These are phyloP conservation scores for Pseudorasbora parva DNA, from an alignment of 2,113 vertebrate species.

Conservation along the genomic window DNA sequence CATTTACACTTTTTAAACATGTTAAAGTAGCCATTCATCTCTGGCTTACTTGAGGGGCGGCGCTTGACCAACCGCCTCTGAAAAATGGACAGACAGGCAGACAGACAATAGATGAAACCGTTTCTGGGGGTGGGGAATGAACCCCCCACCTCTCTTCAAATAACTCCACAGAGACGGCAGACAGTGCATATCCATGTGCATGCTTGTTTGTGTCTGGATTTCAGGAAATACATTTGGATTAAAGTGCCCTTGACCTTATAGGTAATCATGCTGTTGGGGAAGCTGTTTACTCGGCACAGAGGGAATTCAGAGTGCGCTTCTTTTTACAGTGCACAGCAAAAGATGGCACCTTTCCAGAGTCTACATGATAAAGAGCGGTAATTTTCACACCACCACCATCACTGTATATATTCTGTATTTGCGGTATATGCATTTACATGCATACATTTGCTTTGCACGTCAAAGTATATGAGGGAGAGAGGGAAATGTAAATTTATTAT, in stretches of 20 bases:
- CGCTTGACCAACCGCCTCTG: too few relatives aligned
- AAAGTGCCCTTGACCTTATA: conserved; percentile 30
- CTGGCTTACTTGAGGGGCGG: too few relatives aligned
- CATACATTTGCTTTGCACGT: background rate
- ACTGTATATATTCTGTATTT: background rate
- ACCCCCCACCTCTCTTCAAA: background rate
- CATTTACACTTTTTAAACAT: too few relatives aligned
- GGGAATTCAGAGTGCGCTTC: conserved; percentile 20
- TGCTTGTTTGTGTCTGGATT: conserved; percentile 34
- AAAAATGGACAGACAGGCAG: too few relatives aligned
- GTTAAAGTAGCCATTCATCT: too few relatives aligned
- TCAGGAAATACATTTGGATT: conserved; percentile 17
- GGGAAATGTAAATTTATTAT: background rate
- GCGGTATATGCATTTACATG: background rate
- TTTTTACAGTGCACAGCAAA: background rate
- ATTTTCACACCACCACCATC: background rate
- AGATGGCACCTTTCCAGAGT: conserved; percentile 20
- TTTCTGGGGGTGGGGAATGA: background rate
- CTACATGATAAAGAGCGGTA: background rate
- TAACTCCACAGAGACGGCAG: background rate
- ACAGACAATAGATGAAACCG: too few relatives aligned
- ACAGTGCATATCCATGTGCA: background rate
- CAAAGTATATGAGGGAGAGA: background rate
- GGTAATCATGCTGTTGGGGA: conserved; percentile 19
- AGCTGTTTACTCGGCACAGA: background rate